phyloP scores from a whole-genome alignment of 2,797 vertebrate species.

The Halcyon chelicuti region DNA sequence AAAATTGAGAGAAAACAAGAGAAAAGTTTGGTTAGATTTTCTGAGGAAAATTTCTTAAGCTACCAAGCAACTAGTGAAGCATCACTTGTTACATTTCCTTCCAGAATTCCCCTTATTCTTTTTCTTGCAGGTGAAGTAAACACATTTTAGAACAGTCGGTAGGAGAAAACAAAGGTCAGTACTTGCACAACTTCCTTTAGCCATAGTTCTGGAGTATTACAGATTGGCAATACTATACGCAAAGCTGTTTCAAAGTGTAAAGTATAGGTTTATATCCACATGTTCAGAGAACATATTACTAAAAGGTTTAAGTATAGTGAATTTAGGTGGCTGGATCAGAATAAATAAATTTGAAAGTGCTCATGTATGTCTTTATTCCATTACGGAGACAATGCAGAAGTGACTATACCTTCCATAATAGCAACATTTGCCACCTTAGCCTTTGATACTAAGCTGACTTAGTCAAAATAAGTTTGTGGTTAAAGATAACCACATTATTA shows the following conservation, averaged over 20 bases:
- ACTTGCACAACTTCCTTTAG: constrained; percentile 5
- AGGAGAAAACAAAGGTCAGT: background rate
- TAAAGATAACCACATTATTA: constrained; percentile 3
- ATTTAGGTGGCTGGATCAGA: background rate
- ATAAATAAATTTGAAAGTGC: background rate
- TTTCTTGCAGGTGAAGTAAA: background rate
- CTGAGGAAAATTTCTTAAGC: background rate
- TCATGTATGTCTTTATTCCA: background rate
- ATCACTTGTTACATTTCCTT: background rate
- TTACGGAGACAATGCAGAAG: background rate
- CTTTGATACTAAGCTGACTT: background rate
- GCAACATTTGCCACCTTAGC: background rate
- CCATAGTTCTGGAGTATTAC: background rate
- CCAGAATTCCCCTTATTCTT: background rate
- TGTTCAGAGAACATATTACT: background rate
- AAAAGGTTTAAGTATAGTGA: constrained; percentile 32
- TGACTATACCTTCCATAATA: background rate
- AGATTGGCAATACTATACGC: background rate
- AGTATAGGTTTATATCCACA: background rate
- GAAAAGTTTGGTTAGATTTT: background rate
- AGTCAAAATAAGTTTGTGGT: background rate
- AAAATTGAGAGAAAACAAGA: background rate
- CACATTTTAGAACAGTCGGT: background rate
- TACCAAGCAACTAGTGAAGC: background rate
- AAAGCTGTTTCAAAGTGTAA: constrained; percentile 24